phyloP scores from a whole-genome alignment of 2,113 vertebrate genomes.

The Marmota monax region DNA sequence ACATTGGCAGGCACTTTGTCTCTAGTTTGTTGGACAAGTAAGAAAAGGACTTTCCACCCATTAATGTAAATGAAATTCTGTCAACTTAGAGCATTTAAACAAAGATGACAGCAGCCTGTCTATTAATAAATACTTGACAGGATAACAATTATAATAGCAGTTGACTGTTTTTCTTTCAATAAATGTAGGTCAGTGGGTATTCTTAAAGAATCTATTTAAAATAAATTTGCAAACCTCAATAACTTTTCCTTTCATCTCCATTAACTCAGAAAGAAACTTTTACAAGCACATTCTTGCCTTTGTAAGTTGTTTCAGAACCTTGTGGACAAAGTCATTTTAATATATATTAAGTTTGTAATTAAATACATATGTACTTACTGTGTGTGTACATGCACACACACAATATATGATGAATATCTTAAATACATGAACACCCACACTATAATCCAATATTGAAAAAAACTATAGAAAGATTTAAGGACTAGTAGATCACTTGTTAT shows the following conservation, averaged over 20 bases:
- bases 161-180: slow-evolving; percentile 69
- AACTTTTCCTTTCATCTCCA: slow-evolving; percentile 1
- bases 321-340: neutral
- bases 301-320: neutral
- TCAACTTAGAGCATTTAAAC: slow-evolving; percentile 84
- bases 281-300: neutral
- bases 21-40: slow-evolving; percentile 90
- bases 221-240: slow-evolving; percentile 33
- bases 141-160: slow-evolving; percentile 77
- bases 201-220: slow-evolving; percentile 69
- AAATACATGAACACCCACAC: neutral
- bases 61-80: slow-evolving; percentile 90
- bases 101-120: slow-evolving; percentile 84
- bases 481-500: neutral
- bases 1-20: slow-evolving; percentile 92
- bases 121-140: slow-evolving; percentile 86
- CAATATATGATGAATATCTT: neutral
- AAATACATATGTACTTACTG: neutral
- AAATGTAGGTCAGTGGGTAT: slow-evolving; percentile 67
- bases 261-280: neutral
- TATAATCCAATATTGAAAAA: slow-evolving; percentile 28
- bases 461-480: neutral
- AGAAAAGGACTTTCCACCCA: slow-evolving; percentile 87
- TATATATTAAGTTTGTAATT: neutral
- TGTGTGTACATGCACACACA: neutral